Percentiles rank a stretch among this genome's conserved stretches.
These are phyloP conservation scores for Helarctos malayanus DNA, from an alignment of 2,797 vertebrate genomes.

Conservation along the genomic window DNA sequence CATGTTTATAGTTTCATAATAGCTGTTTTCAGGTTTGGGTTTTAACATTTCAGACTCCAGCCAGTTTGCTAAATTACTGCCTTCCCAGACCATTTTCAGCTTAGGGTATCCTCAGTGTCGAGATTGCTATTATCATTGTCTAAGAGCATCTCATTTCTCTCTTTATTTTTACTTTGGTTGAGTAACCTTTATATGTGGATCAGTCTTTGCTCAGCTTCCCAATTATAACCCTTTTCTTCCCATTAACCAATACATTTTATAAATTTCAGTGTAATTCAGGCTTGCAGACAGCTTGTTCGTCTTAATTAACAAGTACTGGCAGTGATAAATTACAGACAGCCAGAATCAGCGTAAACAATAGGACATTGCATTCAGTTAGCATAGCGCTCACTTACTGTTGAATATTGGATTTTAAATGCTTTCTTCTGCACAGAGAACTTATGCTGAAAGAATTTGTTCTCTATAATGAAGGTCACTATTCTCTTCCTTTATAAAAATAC, in stretches of 20 bases:
- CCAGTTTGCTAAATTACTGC: not conserved
- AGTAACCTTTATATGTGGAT: not conserved
- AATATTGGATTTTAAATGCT: slow-evolving; percentile 67
- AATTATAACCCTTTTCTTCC: slow-evolving; percentile 30
- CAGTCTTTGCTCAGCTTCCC: not conserved
- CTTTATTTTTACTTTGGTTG: not conserved
- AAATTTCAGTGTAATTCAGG: slow-evolving; percentile 64
- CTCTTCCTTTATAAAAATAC: slow-evolving; percentile 71
- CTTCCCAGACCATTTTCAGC: not conserved
- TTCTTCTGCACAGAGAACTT: slow-evolving; percentile 69
- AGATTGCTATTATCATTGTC: not conserved
- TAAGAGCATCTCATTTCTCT: not conserved
- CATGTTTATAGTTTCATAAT: slow-evolving; percentile 24
- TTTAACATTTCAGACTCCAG: not conserved
- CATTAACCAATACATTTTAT: slow-evolving; percentile 52
- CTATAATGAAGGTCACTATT: slow-evolving; percentile 10
- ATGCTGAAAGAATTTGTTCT: not conserved
- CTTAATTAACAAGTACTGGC: slow-evolving; percentile 66
- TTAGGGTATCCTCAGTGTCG: not conserved
- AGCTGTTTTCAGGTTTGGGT: slow-evolving; percentile 38
- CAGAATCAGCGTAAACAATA: slow-evolving; percentile 62
- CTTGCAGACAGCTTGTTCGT: slow-evolving; percentile 42
- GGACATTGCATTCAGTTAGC: slow-evolving; percentile 6
- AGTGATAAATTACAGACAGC: slow-evolving; percentile 68
- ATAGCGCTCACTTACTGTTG: slow-evolving; percentile 78